A percentile compares a stretch with the other conserved stretches of the same genome.
These are phyloP conservation scores for Chaetodon trifascialis DNA, from an alignment of 2,113 vertebrate species.

Conservation along the genomic window DNA sequence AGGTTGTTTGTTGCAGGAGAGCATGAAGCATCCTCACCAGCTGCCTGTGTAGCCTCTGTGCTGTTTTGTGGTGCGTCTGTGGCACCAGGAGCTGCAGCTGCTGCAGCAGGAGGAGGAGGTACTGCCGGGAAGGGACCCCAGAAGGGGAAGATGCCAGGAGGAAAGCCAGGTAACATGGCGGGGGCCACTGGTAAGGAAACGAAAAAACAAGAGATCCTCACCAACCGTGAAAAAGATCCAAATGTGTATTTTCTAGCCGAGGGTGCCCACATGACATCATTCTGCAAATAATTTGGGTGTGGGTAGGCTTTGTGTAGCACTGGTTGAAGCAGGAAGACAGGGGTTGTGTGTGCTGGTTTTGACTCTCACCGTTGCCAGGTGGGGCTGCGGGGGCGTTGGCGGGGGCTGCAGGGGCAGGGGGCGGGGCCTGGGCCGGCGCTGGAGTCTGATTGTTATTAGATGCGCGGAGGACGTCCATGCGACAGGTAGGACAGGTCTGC, in stretches of 20 bases:
- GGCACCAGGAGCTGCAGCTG: conserved; percentile 65
- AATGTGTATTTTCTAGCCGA: background rate
- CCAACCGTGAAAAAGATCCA: background rate
- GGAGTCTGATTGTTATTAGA: conserved; percentile 88
- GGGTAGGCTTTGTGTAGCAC: background rate
- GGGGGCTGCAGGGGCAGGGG: conserved; percentile 77
- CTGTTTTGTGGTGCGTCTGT: conserved; percentile 68
- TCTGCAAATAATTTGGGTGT: background rate
- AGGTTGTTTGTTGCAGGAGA: background rate
- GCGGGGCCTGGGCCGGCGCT: conserved; percentile 81
- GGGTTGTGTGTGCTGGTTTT: background rate
- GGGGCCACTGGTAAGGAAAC: conserved; percentile 84
- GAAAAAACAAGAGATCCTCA: background rate
- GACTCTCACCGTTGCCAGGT: conserved; percentile 87
- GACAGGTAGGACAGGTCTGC: conserved; percentile 96
- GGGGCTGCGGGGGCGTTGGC: conserved; percentile 82
- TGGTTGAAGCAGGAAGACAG: background rate
- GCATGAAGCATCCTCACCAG: conserved; percentile 68
- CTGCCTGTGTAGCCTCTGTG: conserved; percentile 71
- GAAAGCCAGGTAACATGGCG: conserved; percentile 93
- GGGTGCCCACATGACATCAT: background rate
- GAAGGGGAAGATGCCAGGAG: conserved; percentile 93
- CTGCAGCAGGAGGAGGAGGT: conserved; percentile 76
- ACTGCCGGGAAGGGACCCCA: conserved; percentile 94
- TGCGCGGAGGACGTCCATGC: conserved; percentile 94